A percentile compares a stretch with the other conserved stretches of the same genome.
Conservation (phyloP, 2,797 vertebrate genomes). For the Acestrorhynchus altus region DNA sequence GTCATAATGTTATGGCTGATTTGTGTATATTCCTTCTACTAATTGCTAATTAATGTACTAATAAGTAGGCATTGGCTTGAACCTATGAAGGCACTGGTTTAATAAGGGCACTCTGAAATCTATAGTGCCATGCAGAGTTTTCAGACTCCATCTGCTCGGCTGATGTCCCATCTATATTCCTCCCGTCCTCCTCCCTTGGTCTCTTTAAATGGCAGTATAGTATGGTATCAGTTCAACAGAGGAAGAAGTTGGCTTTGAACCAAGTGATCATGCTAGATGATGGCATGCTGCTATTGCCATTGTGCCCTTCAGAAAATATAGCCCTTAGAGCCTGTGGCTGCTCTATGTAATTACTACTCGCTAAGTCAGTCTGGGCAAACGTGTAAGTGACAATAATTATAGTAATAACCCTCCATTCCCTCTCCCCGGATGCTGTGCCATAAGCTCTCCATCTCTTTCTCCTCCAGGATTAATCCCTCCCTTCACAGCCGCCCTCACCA, state of each 20-base stretch:
- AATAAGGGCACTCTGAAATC: too few relatives aligned
- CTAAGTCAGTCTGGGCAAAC: neutral
- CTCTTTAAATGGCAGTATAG: neutral
- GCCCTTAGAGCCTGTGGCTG: neutral
- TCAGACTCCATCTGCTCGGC: neutral
- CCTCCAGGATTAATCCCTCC: conserved; percentile 59
- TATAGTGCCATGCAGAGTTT: neutral
- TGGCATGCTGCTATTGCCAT: neutral
- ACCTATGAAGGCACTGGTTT: too few relatives aligned
- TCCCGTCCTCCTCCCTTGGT: neutral
- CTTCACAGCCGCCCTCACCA: conserved; percentile 21
- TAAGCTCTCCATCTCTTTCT: neutral
- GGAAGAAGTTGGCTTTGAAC: neutral
- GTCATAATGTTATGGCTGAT: too few relatives aligned
- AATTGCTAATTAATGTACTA: too few relatives aligned
- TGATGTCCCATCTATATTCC: conserved; percentile 4
- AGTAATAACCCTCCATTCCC: conserved; percentile 4
- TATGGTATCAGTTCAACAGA: neutral
- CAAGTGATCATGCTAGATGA: neutral
- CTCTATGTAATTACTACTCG: conserved; percentile 4
- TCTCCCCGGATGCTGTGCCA: neutral
- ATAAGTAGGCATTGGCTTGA: too few relatives aligned
- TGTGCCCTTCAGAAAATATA: neutral
- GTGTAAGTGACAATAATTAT: neutral
- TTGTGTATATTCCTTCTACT: too few relatives aligned